Evolutionary conservation across 2,113 vertebrate genomes (phyloP).

Genomic region (Henicopernis longicauda): DNA sequence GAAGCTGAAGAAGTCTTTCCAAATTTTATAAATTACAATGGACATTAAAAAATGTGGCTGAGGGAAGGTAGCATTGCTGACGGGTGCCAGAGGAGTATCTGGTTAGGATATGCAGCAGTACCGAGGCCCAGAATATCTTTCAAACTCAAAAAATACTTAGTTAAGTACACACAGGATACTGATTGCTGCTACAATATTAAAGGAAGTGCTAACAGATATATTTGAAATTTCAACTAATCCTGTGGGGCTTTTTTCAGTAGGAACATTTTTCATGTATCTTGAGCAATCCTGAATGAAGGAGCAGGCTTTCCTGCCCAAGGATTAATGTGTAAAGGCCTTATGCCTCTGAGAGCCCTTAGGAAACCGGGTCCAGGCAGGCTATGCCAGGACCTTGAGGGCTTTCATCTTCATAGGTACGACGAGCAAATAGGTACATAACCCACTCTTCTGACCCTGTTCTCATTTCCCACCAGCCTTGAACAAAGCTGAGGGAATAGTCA

Average conservation of each 20-base stretch:
- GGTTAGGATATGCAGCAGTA: not conserved
- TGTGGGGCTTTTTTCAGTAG: not conserved
- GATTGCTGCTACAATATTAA: not conserved
- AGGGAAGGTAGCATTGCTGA: not conserved
- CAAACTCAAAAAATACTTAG: not conserved
- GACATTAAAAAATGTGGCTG: not conserved
- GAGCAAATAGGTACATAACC: not conserved
- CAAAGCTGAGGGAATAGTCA: not conserved
- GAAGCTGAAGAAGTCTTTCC: not conserved
- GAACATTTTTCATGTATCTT: not conserved
- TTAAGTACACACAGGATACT: not conserved
- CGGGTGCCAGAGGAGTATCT: not conserved
- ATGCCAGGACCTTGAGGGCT: not conserved
- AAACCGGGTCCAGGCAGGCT: not conserved
- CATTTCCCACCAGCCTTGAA: not conserved
- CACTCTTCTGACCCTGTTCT: not conserved
- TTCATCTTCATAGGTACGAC: not conserved
- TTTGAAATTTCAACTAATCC: not conserved
- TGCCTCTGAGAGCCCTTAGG: not conserved
- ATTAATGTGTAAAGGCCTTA: not conserved
- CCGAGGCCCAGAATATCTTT: not conserved
- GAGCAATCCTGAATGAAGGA: not conserved
- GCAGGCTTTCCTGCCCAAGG: not conserved
- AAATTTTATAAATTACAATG: not conserved
- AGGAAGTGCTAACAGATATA: not conserved